These are phyloP conservation scores for Unio delphinus DNA, from an alignment of 2,888 invertebrate genomes.

Conservation along the genomic window DNA sequence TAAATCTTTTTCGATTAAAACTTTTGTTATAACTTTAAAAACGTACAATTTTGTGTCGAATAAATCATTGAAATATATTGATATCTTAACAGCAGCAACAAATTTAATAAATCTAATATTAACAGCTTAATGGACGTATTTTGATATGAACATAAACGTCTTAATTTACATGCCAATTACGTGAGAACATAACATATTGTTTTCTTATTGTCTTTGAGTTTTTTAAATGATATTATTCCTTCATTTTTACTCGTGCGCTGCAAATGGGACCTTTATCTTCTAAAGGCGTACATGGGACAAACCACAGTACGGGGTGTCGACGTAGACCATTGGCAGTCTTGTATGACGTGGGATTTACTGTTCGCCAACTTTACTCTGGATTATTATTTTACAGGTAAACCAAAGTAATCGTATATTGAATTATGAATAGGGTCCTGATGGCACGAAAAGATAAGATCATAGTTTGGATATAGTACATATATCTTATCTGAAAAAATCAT, in stretches of 20 bases:
- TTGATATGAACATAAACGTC: not conserved
- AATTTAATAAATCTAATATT: not conserved
- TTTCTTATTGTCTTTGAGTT: not conserved
- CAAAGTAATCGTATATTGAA: not conserved
- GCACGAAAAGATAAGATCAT: not conserved
- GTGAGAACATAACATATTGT: not conserved
- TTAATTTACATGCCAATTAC: not conserved
- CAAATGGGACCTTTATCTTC: not conserved
- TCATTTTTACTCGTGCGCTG: not conserved
- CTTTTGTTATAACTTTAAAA: too few species aligned
- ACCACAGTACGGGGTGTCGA: conserved; percentile 28
- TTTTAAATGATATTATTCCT: not conserved
- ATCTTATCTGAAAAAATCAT: too few species aligned
- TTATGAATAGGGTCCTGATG: not conserved
- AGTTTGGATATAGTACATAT: not conserved
- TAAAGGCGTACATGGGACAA: conserved; percentile 28
- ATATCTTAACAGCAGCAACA: not conserved
- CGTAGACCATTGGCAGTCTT: conserved; percentile 41
- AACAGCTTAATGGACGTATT: not conserved
- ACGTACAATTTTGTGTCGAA: too few species aligned
- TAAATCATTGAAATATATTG: too few species aligned
- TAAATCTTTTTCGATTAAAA: too few species aligned
- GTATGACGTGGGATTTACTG: conserved; percentile 31
- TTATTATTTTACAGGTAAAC: conserved; percentile 45
- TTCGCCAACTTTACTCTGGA: conserved; percentile 40